Evolutionary conservation across 2,797 vertebrate species (phyloP), one percentile per base, ranked within the genome.

Genomic region (Leuciscus waleckii): DNA sequence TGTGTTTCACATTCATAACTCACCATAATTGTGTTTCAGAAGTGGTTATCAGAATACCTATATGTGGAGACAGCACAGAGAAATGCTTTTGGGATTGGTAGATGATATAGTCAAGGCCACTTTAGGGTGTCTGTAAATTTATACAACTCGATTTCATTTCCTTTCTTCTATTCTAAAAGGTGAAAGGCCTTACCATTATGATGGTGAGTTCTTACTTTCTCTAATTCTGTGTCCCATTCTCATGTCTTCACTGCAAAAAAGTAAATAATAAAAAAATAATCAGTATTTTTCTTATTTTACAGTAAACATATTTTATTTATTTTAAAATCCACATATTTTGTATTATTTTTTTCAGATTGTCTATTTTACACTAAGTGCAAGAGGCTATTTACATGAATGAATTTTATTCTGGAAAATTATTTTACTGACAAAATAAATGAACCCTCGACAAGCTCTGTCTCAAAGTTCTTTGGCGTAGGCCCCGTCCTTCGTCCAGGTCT

Each of bases 21-120:
- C 94, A 95, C 91, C 92, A 93, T 95, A 95, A 95, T 95, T 94
- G 94, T 95, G 92, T 94, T 95, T 94, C 89, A 92, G 94, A 93
- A 94, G 93, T 94, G 93, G 93, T 89, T 88, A 93, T 95, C 92
- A 92, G 92, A 93, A 89, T 90, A 92, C 90, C 87, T 87, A 91
- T 73, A 88, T 90, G 85, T 84, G 79, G 76, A 85, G 86, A 87
- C 80, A 76, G 91, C 90, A 89, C 89, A 81, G 14, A 89, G 88
- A 90, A 89, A 91, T 90, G 86, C 86, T 84, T 89, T 87, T 84
- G 82, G 83, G 89, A 88, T 88, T 71, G 88, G 83, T 86, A 49
- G 73, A 91, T 89, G 88, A 54, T 86, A 87, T 85, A 68, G 29
- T 68, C 63, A 80, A 67, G 63, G 43, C 43, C 13, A n/a, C 7